Evolutionary conservation across 2,797 vertebrate genomes (phyloP).

Genomic region (Lepus townsendii): DNA sequence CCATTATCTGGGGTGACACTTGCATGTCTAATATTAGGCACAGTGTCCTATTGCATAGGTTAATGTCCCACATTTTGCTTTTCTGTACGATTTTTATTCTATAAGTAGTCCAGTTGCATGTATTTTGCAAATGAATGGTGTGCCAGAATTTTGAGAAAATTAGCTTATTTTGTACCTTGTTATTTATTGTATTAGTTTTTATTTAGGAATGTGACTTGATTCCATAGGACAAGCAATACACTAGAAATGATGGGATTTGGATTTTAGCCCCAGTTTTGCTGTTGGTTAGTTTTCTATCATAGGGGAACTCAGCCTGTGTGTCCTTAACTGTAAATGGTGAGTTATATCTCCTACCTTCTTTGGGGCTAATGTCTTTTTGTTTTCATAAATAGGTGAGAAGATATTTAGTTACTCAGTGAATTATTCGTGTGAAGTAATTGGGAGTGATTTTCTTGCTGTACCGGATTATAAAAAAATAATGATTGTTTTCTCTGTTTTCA

Average conservation of each 20-base stretch:
- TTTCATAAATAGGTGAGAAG: neutral
- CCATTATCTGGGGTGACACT: neutral
- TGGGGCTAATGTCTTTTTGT: slow-evolving; percentile 31
- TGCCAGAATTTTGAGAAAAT: slow-evolving; percentile 57
- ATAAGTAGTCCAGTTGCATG: neutral
- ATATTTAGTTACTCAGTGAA: neutral
- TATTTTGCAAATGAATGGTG: slow-evolving; percentile 30
- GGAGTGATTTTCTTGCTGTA: neutral
- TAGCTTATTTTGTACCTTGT: neutral
- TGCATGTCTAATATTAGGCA: neutral
- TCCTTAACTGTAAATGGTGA: slow-evolving; percentile 3
- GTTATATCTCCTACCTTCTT: neutral
- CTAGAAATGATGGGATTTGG: neutral
- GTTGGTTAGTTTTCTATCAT: neutral
- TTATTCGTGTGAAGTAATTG: slow-evolving; percentile 4
- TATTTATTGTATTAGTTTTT: slow-evolving; percentile 51
- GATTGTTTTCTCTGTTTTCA: slow-evolving; percentile 85
- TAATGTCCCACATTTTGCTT: slow-evolving; percentile 10
- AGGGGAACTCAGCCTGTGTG: neutral
- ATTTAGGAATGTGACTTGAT: slow-evolving; percentile 7
- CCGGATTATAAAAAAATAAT: slow-evolving; percentile 63
- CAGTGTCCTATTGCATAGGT: neutral
- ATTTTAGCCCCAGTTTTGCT: neutral
- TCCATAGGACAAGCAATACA: neutral
- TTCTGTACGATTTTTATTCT: neutral